Evolutionary conservation across 2,113 vertebrate species (phyloP), one percentile per base, ranked within the genome.

Genomic region (Mesoclemmys tuberculata): DNA sequence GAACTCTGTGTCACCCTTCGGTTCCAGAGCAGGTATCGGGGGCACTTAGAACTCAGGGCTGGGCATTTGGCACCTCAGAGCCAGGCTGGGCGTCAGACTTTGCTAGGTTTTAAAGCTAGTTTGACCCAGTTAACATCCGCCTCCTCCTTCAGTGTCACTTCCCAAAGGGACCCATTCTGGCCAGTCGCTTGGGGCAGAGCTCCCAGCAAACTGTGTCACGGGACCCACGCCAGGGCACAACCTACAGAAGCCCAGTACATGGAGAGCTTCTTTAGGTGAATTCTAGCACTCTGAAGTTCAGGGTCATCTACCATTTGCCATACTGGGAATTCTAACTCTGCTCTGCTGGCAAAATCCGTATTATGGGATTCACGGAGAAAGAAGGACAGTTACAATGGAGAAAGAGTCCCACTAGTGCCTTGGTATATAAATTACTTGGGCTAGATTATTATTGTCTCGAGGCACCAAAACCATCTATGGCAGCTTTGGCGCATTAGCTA

Each of bases 191-290:
- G 4, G 74, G 88, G 82, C 71, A 85, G 88, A 74, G 71, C 22
- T 58, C 61, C 11, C 71, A 51, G 82, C 82, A 91, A 88, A 88
- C 48, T 85, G 85, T 71, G 85, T 88, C 82, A 41, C 0, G 21
- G 75, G 88, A 90, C 38, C 85, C 21, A 56, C 48, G 85, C 81
- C 78, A 91, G 85, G 49, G 85, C 82, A 85, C 31, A 52, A 3
- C 51, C 68, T 8, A 5, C 10, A 74, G 85, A 54, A 89, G 83
- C 80, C 4, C 3, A 77, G 54, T 26, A 61, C 48, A 29, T 82
- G 3, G 9, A 88, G 77, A 48, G 51, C 11, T 31, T 77, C 71
- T 0, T 0, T 5, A 0, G 13, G 24, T 75, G 71, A 75, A 41
- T 48, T 74, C 78, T 79, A 58, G 52, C 11, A 27, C 3, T 11